These are phyloP conservation scores for Dicentrarchus labrax DNA, from an alignment of 2,113 vertebrate genomes.

Conservation along the genomic window DNA sequence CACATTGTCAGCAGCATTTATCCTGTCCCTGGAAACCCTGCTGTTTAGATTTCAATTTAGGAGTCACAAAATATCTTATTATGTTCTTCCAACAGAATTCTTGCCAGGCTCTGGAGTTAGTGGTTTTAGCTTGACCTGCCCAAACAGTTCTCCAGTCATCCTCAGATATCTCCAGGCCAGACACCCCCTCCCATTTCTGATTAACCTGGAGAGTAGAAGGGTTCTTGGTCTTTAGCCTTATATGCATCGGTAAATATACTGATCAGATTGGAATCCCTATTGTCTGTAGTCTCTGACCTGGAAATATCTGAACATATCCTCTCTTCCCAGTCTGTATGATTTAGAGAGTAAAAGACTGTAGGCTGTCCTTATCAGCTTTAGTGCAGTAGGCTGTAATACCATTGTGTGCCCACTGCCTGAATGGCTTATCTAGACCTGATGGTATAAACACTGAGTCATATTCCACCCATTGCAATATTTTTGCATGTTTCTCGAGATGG, in stretches of 20 bases:
- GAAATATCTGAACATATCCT: too few relatives aligned
- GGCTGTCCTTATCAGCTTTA: too few relatives aligned
- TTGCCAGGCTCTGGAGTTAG: background rate
- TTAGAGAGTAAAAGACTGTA: background rate
- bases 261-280: too few relatives aligned
- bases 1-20: background rate
- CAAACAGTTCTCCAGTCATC: background rate
- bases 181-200: background rate
- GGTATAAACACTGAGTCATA: background rate
- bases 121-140: background rate
- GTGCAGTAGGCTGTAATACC: background rate
- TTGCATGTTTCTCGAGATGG: background rate
- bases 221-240: too few relatives aligned
- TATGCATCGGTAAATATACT: too few relatives aligned
- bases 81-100: constrained; percentile 10
- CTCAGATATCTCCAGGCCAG: background rate
- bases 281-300: too few relatives aligned
- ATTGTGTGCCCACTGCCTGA: background rate
- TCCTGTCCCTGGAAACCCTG: background rate
- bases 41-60: constrained; percentile 3
- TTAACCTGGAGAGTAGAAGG: too few relatives aligned
- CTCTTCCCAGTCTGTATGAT: too few relatives aligned
- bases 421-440: background rate
- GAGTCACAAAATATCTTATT: background rate
- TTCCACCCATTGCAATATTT: background rate